Evolutionary conservation across 2,113 vertebrate species (phyloP), one percentile per base, ranked within the genome.

Genomic region (Paedocypris sp.): DNA sequence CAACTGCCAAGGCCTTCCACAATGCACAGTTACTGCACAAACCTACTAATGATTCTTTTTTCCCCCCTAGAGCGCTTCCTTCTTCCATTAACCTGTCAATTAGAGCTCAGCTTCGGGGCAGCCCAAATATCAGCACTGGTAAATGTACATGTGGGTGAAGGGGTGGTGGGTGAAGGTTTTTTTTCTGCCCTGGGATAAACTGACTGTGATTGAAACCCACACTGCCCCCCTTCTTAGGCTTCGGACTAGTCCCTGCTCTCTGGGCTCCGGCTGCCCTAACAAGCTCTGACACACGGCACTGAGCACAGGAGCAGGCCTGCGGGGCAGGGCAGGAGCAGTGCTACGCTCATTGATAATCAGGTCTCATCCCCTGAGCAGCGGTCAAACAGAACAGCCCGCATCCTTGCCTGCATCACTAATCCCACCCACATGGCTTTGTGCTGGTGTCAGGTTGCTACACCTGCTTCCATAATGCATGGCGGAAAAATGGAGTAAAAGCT

Each of bases 291-390:
- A 70, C 57, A 38, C 36, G 53, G 68, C 26, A 66, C 45, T 54
- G 31, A 47, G 52, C 72, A 64, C 67, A 53, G 48, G 69, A 67
- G 60, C 46, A 43, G 33, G 63, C 60, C 73, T 66, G 66, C 41
- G 9, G 65, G 50, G 18, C 43, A 29, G 56, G 49, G 31, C 48
- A 32, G 25, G 25, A 46, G 58, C 57, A 62, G 32, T 41, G 33
- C 61, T 46, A 47, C 42, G 54, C 72, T 77, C 75, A 77, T 77
- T 77, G 72, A 61, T 72, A 77, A 74, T 68, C 75, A 68, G 67
- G 67, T 62, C 69, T 72, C 63, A 61, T 74, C 59, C 62, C 63
- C 28, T 36, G 62, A 62, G 69, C 72, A 67, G 64, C 62, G 72
- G 72, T 74, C 75, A 72, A 68, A 74, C 59, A 72, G 70, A 66